Evolutionary conservation across 2,888 invertebrate species (phyloP), one percentile per base, ranked within the genome.

Genomic region (Athetis lepigone): DNA sequence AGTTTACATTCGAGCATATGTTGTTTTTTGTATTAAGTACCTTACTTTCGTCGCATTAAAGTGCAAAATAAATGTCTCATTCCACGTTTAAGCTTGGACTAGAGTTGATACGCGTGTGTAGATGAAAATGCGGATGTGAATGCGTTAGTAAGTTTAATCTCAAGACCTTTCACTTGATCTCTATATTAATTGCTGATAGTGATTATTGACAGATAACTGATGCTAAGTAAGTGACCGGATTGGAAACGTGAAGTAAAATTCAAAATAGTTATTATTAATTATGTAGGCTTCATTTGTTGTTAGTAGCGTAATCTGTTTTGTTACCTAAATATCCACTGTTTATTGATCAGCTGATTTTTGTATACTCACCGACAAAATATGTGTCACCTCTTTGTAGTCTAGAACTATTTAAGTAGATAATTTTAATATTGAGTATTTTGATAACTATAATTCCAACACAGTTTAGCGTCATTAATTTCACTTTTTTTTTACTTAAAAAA

Each of bases 111-210:
- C 11, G 29, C 7, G n/a, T 33, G 29, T 16, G 45, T 56, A 36
- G n/a, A 33, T 29, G n/a, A n/a, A n/a, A n/a, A n/a, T n/a, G n/a
- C n/a, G n/a, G n/a, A 51, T 71, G 51, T 52, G 66, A 66, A 60
- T 36, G 47, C 51, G 19, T 43, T 42, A 43, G 55, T 60, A 21
- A 40, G 33, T 52, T 18, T 43, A 21, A 43, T 71, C 66, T 47
- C 66, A 60, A 27, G 55, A 52, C 60, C 70, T 71, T 55, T 56
- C 51, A 55, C n/a, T 59, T 70, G 71, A 56, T 66, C 55, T 49
- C 40, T 52, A 27, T 71, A 57, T 70, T 52, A 16, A 27, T 19
- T 6, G 19, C 19, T 54, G 39, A 23, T 49, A 37, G 36, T 13
- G 13, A 64, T 27, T 58, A 50, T 39, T 42, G 42, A 43, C 39